These are phyloP conservation scores for Zaprionus vittiger DNA, from an alignment of 1,140 invertebrate species.

Conservation along the genomic window DNA sequence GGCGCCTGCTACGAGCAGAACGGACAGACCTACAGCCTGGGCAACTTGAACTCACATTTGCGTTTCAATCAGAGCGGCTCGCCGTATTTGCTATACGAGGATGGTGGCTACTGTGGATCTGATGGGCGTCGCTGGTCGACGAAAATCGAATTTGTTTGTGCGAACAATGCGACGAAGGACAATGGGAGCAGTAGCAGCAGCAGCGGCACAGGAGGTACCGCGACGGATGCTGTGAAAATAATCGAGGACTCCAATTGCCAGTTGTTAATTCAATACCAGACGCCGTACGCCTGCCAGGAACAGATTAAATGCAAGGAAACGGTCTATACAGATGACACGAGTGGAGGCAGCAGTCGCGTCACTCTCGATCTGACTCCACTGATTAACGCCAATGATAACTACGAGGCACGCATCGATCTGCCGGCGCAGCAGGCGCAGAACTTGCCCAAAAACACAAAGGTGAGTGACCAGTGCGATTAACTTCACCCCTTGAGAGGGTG, in stretches of 20 bases:
- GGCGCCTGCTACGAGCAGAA: constrained; percentile 72
- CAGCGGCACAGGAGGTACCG: neutral
- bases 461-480: constrained; percentile 38
- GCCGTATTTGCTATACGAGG: constrained; percentile 85
- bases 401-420: constrained; percentile 83
- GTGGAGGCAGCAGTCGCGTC: constrained; percentile 58
- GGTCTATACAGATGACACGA: constrained; percentile 57
- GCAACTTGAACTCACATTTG: constrained; percentile 85
- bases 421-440: constrained; percentile 56
- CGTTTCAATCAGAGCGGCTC: constrained; percentile 85
- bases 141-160: constrained; percentile 85
- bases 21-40: constrained; percentile 77
- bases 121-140: constrained; percentile 82
- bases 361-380: constrained; percentile 84
- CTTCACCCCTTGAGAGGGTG: neutral
- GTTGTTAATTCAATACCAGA: constrained; percentile 85
- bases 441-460: constrained; percentile 77
- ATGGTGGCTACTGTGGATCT: constrained; percentile 82
- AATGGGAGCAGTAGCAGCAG: constrained; percentile 40
- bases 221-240: constrained; percentile 73
- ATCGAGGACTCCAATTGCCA: constrained; percentile 85
- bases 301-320: constrained; percentile 77
- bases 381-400: constrained; percentile 84
- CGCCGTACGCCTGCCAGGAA: constrained; percentile 84
- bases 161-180: constrained; percentile 76